Percentiles rank a stretch among this genome's conserved stretches.
phyloP scores from a whole-genome alignment of 2,113 vertebrate species.

The Amia ocellicauda region DNA sequence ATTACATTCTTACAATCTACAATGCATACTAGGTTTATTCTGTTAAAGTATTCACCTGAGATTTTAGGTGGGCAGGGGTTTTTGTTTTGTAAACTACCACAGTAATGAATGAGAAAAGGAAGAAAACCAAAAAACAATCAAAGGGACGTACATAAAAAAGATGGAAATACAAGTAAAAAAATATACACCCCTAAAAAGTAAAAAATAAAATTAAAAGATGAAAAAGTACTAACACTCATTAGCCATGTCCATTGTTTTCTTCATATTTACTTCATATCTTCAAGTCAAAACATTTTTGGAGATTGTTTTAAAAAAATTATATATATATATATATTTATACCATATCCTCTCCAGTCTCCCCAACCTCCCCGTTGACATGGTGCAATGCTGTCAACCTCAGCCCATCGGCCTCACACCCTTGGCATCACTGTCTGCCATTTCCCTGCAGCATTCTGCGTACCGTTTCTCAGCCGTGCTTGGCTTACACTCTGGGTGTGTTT shows the following conservation, averaged over 20 bases:
- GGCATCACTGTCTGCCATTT: too few relatives aligned
- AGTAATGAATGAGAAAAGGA: not conserved
- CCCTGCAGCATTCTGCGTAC: too few relatives aligned
- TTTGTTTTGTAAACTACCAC: too few relatives aligned
- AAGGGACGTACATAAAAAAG: too few relatives aligned
- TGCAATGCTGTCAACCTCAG: too few relatives aligned
- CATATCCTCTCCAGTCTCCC: conserved; percentile 11
- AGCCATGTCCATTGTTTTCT: conserved; percentile 19
- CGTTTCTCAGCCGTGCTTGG: too few relatives aligned
- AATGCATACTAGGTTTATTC: conserved; percentile 45
- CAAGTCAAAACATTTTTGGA: conserved; percentile 29
- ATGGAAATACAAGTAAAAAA: conserved; percentile 8
- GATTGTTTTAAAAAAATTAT: too few relatives aligned
- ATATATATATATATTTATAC: conserved; percentile 19
- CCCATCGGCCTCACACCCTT: too few relatives aligned
- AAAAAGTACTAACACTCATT: not conserved
- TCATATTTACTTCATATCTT: conserved; percentile 7
- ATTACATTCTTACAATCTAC: conserved; percentile 54
- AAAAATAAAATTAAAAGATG: conserved; percentile 1
- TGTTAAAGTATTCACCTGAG: conserved; percentile 67
- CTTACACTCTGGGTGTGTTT: not conserved
- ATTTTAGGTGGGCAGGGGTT: conserved; percentile 48
- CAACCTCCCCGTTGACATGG: too few relatives aligned
- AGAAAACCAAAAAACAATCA: not conserved
- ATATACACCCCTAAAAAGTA: not conserved